Percentiles rank a stretch among this genome's conserved stretches.
phyloP scores from a whole-genome alignment of 1,140 invertebrate species.

The Ceratoteleas bidentatus region DNA sequence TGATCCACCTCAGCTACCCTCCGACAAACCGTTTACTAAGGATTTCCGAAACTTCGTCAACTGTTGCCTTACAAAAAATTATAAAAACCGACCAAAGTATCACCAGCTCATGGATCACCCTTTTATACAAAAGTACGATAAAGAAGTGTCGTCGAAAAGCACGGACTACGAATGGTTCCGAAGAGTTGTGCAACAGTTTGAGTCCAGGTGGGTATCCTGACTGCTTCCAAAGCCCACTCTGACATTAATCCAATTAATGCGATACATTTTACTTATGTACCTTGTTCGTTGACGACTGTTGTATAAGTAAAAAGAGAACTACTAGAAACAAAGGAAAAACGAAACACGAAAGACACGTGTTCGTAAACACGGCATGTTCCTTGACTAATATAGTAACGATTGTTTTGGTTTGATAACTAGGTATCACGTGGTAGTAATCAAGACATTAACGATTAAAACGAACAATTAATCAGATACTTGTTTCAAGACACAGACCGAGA shows the following conservation, averaged over 20 bases:
- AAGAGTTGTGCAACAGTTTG: constrained; percentile 77
- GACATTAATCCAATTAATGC: constrained; percentile 22
- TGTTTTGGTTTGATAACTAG: constrained; percentile 78
- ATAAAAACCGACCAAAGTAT: constrained; percentile 96
- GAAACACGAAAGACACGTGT: constrained; percentile 27
- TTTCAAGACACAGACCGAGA: constrained; percentile 11
- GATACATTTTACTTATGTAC: constrained; percentile 21
- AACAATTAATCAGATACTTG: constrained; percentile 20
- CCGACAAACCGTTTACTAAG: constrained; percentile 85
- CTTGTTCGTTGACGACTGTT: constrained; percentile 22
- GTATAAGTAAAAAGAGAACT: constrained; percentile 15
- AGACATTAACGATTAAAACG: constrained; percentile 43
- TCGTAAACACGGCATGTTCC: constrained; percentile 78
- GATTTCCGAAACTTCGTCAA: constrained; percentile 78
- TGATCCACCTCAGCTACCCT: constrained; percentile 91
- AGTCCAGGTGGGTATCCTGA: constrained; percentile 73
- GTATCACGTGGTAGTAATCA: constrained; percentile 53
- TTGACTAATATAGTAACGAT: constrained; percentile 79
- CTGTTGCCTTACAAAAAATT: constrained; percentile 96
- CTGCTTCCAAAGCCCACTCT: constrained; percentile 21
- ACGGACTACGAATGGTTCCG: constrained; percentile 78
- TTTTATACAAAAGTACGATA: constrained; percentile 92
- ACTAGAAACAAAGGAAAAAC: constrained; percentile 2
- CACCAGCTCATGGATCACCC: constrained; percentile 93
- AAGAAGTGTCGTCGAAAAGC: constrained; percentile 69